Percentiles rank a stretch among this genome's conserved stretches.
These are phyloP conservation scores for Eufriesea mexicana DNA, from an alignment of 1,140 invertebrate genomes.

Conservation along the genomic window DNA sequence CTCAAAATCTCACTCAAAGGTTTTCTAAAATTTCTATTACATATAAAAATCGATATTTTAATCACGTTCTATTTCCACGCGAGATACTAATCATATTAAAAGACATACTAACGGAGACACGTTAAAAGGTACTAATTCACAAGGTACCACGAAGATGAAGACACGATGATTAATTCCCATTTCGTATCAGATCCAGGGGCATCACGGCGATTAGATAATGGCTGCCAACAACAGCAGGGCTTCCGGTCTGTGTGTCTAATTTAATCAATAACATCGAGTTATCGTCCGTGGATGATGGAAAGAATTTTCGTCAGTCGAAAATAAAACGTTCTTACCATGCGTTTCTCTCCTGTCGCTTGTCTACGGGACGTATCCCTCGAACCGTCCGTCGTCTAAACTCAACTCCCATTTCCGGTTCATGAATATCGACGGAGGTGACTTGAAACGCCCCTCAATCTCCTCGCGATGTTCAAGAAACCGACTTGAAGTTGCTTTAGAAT, in stretches of 20 bases:
- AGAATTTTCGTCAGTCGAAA: background rate
- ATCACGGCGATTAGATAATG: conserved; percentile 37
- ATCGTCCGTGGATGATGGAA: background rate
- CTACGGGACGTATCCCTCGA: no score
- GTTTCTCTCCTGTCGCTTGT: no score
- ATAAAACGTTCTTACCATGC: no score
- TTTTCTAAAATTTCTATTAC: no score
- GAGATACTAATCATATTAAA: no score
- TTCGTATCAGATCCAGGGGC: background rate
- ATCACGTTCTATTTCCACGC: no score
- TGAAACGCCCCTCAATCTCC: background rate
- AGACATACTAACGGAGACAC: no score
- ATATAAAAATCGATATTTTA: no score
- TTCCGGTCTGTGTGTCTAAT: conserved; percentile 32
- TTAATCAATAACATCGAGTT: conserved; percentile 40
- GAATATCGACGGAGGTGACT: accelerated
- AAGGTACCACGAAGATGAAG: background rate
- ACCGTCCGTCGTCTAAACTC: background rate
- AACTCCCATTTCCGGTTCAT: no score
- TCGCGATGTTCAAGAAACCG: background rate
- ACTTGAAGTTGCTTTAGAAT: background rate
- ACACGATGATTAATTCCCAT: background rate
- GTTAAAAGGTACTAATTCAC: no score
- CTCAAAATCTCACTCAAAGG: no score
- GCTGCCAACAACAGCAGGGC: conserved; percentile 28